Base-by-base conservation (phyloP, 2,113 vertebrate species). In the Passer montanus region DNA sequence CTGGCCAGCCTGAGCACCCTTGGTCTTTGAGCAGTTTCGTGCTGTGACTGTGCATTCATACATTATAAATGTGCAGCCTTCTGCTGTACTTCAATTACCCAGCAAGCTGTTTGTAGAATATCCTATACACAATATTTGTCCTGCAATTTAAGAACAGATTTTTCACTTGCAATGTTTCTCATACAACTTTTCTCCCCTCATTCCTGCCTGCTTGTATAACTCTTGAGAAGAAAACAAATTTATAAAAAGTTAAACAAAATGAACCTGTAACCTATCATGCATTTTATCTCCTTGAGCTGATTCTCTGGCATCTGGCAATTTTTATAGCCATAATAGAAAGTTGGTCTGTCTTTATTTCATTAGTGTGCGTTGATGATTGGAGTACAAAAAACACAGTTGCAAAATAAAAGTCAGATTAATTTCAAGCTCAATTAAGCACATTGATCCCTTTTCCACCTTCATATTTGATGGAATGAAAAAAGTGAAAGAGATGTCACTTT, bases 401-500 rank as follows among this genome's bases (percentile, higher is more conserved):
- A 93, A 91, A 77, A 15, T 17, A 77, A 76, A 89, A 63, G 47
- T 77, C 64, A 70, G 62, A 81, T 84, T 94, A 3, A 88, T 94
- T 96, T 94, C 81, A 96, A 88, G 72, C 75, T 87, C 31, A 72
- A 11, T 95, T 91, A 92, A 59, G 63, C 59, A 84, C 7, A 78
- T 90, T 64, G 64, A 93, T 91, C 46, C 56, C 33, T 46, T 81
- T 86, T 56, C 46, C 33, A 60, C 15, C 15, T 15, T 63, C 7
- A 23, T 49, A 67, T 78, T 31, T 78, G 37, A 67, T 52, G 55
- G 24, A 59, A 41, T 46, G 22, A 37, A 80, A 74, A 77, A 74
- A 60, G 9, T 60, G 24, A 59, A 31, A 91, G 46, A 72, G 47
- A 43, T 55, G 49, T 49, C 70, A 10, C 3, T 67, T 91, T 92